Base-by-base conservation (phyloP, 2,888 invertebrate species). In the Portevinia maculata region DNA sequence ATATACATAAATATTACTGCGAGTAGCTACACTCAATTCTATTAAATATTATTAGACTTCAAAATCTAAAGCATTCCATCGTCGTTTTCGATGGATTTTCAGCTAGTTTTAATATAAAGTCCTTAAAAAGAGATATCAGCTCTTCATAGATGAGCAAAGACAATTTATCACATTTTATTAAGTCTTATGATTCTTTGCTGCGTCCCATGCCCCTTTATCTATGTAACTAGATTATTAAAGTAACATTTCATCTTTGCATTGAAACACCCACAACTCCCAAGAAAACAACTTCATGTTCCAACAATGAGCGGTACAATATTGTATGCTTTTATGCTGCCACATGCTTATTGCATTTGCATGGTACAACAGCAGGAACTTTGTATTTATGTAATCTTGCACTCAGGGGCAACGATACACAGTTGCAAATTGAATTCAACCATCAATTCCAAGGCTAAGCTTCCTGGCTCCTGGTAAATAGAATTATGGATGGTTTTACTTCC, bases 391-490 rank as follows among this genome's bases (percentile, higher is more conserved):
- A 57, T 59, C 57, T 65, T 50, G 60, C 60, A 60, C 52, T 75
- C 60, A 24, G 28, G 7, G 52, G 53, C 69, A 60, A 53, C 52
- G 53, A 52, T 59, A 34, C 59, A 17, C 52, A 60, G 34, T 21
- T 48, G 60, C 46, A 55, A 75, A 75, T 75, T 65, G 67, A 67
- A 75, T 75, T 69, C 60, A 44, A 53, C 67, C 52, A 75, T 30
- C 24, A 67, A 41, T 44, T 67, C 46, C 17, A 60, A 52, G 46
- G 50, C 32, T 59, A 50, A 65, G 65, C 65, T 59, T 74, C 34
- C 65, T 65, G 48, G 24, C n/a, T n/a, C n/a, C n/a, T n/a, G n/a
- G 69, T 60, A 75, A 75, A 75, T 60, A 60, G 46, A 75, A 60
- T 75, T 67, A 75, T 34, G 53, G 46, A 69, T 53, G 34, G 17